Percentiles rank a stretch among this genome's conserved stretches.
These are phyloP conservation scores for Acanthopagrus latus DNA, from an alignment of 2,797 vertebrate genomes.

Conservation along the genomic window DNA sequence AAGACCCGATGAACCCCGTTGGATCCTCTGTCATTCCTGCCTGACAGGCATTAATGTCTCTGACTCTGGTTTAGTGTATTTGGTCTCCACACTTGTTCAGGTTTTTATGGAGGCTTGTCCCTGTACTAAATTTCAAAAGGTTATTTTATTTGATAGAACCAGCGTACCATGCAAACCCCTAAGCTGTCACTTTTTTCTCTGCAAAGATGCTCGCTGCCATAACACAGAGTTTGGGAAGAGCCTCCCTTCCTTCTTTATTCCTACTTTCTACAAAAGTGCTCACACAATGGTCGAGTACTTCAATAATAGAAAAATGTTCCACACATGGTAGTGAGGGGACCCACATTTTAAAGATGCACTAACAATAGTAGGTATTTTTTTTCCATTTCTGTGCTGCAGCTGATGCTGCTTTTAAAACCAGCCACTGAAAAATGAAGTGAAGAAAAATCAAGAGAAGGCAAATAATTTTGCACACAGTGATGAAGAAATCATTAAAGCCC, in stretches of 20 bases:
- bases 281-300: conserved; percentile 41
- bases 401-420: conserved; percentile 11
- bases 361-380: conserved; percentile 9
- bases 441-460: conserved; percentile 16
- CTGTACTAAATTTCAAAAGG: conserved; percentile 63
- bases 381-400: not conserved
- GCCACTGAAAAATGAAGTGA: conserved; percentile 3
- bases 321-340: conserved; percentile 1
- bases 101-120: conserved; percentile 49
- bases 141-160: conserved; percentile 67
- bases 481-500: conserved; percentile 23
- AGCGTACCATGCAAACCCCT: conserved; percentile 62
- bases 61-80: conserved; percentile 33
- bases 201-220: conserved; percentile 58
- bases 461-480: not conserved
- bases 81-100: conserved; percentile 33
- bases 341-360: conserved; percentile 30
- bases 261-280: conserved; percentile 48
- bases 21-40: conserved; percentile 45
- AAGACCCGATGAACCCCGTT: conserved; percentile 50
- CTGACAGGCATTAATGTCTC: conserved; percentile 55
- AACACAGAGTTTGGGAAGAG: conserved; percentile 46
- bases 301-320: conserved; percentile 31
- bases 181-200: conserved; percentile 53
- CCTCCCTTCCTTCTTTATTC: conserved; percentile 51